These are phyloP conservation scores for Scopus umbretta DNA, from an alignment of 2,113 vertebrate species.

Conservation along the genomic window DNA sequence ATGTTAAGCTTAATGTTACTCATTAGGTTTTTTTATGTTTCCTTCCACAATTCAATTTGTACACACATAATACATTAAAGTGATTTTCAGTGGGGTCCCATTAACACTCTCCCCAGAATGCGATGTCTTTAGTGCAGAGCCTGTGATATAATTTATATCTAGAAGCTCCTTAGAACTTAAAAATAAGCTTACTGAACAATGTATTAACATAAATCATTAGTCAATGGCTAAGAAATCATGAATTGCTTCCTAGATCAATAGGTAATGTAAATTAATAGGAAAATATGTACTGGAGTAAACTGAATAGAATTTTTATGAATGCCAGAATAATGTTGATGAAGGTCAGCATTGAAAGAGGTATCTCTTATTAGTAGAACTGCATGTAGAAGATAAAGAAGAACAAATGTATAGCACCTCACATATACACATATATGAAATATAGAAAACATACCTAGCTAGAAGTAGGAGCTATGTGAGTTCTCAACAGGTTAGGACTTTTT, in stretches of 20 bases:
- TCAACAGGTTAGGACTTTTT: not conserved
- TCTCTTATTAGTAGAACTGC: not conserved
- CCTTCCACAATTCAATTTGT: slow-evolving; percentile 2
- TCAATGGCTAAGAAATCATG: not conserved
- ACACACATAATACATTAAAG: not conserved
- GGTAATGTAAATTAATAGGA: not conserved
- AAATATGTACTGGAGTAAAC: not conserved
- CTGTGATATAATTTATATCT: not conserved
- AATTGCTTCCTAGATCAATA: not conserved
- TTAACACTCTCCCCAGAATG: not conserved
- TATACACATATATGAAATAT: not conserved
- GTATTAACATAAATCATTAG: slow-evolving; percentile 7
- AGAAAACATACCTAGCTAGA: not conserved
- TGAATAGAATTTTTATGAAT: not conserved
- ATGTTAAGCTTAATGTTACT: not conserved
- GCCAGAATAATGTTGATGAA: not conserved
- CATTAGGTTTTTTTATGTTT: not conserved
- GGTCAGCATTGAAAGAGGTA: not conserved
- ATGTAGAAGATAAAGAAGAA: not conserved
- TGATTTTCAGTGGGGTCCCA: not conserved
- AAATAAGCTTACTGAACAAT: not conserved
- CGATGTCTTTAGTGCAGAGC: not conserved
- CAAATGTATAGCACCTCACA: not conserved
- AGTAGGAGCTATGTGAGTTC: not conserved
- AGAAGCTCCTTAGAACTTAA: not conserved